Percentiles rank a stretch among this genome's conserved stretches.
phyloP scores from a whole-genome alignment of 2,888 invertebrate genomes.

The Rhingia rostrata region DNA sequence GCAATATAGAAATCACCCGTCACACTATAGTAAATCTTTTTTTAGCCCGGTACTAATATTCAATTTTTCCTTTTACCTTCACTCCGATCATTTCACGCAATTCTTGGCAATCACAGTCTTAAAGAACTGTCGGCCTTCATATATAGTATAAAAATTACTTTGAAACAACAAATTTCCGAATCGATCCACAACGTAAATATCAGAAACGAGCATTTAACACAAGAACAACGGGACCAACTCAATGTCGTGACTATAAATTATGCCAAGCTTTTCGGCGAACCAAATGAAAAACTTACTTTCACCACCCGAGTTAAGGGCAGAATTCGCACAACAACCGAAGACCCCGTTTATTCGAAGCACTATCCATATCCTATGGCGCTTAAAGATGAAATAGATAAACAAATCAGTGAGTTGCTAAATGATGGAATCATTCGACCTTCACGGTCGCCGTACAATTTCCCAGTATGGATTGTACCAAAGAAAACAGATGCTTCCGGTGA shows the following conservation, averaged over 20 bases:
- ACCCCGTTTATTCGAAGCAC: slow-evolving; percentile 38
- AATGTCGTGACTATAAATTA: slow-evolving; percentile 13
- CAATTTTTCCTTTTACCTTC: slow-evolving; percentile 46
- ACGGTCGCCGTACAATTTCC: slow-evolving; percentile 31
- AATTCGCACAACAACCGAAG: slow-evolving; percentile 32
- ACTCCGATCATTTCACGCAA: slow-evolving; percentile 36
- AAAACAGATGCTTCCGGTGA: slow-evolving; percentile 35
- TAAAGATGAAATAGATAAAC: slow-evolving; percentile 25
- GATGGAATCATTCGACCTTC: slow-evolving; percentile 38
- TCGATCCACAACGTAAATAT: slow-evolving; percentile 30
- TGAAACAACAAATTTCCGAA: slow-evolving; percentile 41
- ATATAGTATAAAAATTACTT: slow-evolving; percentile 22
- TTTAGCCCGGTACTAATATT: slow-evolving; percentile 15
- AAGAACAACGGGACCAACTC: slow-evolving; percentile 31
- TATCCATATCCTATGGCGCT: slow-evolving; percentile 44
- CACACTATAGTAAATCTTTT: slow-evolving; percentile 41
- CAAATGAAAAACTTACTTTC: slow-evolving; percentile 39
- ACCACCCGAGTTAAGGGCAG: slow-evolving; percentile 25
- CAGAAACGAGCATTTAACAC: slow-evolving; percentile 35
- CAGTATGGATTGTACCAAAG: no score
- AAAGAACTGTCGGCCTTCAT: slow-evolving; percentile 46
- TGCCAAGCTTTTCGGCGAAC: slow-evolving; percentile 33
- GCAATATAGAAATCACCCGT: slow-evolving; percentile 27
- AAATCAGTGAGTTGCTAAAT: slow-evolving; percentile 28
- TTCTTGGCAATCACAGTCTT: slow-evolving; percentile 50